Conservation (phyloP, 2,113 vertebrate species). For the Seriola aureovittata region DNA sequence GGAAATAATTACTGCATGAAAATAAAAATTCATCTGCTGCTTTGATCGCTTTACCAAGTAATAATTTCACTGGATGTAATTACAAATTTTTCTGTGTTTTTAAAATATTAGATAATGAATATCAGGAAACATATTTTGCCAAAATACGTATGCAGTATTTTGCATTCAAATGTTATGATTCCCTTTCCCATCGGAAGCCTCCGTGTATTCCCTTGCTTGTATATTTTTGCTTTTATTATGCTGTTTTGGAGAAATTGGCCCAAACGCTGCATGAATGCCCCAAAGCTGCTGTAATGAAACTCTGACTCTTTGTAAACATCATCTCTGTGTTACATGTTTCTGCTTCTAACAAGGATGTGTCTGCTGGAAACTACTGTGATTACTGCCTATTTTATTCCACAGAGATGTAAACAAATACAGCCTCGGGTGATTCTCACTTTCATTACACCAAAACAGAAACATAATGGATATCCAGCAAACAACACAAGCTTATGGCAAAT, state of each 20-base stretch:
- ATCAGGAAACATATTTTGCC: neutral
- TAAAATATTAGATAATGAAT: neutral
- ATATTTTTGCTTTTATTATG: slow-evolving; percentile 9
- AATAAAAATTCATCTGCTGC: too few species aligned
- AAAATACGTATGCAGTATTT: too few species aligned
- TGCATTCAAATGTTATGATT: too few species aligned
- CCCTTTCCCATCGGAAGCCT: too few species aligned
- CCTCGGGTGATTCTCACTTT: slow-evolving; percentile 1
- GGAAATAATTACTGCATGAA: too few species aligned
- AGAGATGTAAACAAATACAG: slow-evolving; percentile 33
- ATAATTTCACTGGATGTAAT: too few species aligned
- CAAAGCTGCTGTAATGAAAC: slow-evolving; percentile 26
- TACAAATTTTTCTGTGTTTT: too few species aligned
- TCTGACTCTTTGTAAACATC: slow-evolving; percentile 19
- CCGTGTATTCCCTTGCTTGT: neutral
- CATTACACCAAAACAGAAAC: slow-evolving; percentile 25
- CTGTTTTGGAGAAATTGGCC: slow-evolving; percentile 19
- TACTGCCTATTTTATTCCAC: neutral
- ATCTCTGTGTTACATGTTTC: neutral
- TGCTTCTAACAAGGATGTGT: slow-evolving; percentile 13
- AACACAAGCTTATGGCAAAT: neutral
- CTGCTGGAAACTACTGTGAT: slow-evolving; percentile 26
- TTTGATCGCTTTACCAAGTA: too few species aligned
- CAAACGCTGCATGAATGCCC: neutral
- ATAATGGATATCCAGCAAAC: neutral